These are phyloP conservation scores for Papilio dardanus DNA, from an alignment of 1,140 invertebrate genomes.

Conservation along the genomic window DNA sequence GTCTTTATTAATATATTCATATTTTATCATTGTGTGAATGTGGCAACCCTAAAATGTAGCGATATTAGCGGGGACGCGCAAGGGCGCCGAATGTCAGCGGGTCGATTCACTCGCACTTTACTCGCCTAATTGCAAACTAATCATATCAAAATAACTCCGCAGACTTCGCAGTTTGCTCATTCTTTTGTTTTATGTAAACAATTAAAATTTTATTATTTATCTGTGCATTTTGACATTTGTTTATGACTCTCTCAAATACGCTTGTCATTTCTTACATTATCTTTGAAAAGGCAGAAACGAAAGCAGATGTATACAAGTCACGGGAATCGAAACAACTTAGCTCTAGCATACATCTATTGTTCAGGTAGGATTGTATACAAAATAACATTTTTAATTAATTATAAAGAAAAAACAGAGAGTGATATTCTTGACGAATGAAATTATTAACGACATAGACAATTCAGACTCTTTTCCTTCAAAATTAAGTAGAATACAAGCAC, in stretches of 20 bases:
- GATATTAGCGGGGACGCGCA: conserved; percentile 54
- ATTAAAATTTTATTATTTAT: too few relatives aligned
- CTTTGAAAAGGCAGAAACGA: too few relatives aligned
- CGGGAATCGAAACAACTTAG: too few relatives aligned
- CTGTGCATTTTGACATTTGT: too few relatives aligned
- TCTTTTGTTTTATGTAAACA: background rate
- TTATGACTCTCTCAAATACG: too few relatives aligned
- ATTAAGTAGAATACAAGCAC: background rate
- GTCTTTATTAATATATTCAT: background rate
- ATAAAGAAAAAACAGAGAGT: background rate
- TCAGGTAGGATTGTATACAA: too few relatives aligned
- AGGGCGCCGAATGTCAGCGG: conserved; percentile 72
- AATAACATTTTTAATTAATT: too few relatives aligned
- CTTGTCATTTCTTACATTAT: too few relatives aligned
- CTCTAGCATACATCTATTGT: too few relatives aligned
- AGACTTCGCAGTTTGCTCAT: background rate
- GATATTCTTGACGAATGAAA: background rate
- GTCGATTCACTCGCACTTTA: conserved; percentile 65
- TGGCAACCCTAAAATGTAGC: conserved; percentile 16
- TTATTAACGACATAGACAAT: too few relatives aligned
- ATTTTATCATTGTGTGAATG: background rate
- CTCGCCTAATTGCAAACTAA: conserved; percentile 70
- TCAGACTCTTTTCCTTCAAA: too few relatives aligned
- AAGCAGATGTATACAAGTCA: too few relatives aligned
- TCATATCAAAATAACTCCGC: conserved; percentile 46